A percentile compares a stretch with the other conserved stretches of the same genome.
Evolutionary conservation across 2,113 vertebrate genomes (phyloP).

Genomic region (Phodopus roborovskii): DNA sequence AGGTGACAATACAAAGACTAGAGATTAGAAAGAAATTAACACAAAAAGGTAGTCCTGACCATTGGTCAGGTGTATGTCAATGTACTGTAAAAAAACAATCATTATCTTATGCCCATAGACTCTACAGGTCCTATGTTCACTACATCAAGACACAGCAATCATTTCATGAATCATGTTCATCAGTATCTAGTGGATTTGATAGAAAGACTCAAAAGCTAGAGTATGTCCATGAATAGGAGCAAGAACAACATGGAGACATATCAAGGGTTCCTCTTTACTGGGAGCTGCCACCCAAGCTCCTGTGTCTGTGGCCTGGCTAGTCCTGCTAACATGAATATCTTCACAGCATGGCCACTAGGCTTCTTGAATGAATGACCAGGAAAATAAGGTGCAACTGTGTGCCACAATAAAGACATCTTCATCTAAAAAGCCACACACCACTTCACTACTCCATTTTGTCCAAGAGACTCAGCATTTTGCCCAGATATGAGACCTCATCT

Average conservation of each 20-base stretch:
- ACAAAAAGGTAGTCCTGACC: neutral
- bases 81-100: neutral
- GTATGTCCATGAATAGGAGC: neutral
- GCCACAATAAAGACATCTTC: neutral
- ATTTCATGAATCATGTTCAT: neutral
- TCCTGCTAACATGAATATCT: neutral
- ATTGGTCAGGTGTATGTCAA: neutral
- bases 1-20: neutral
- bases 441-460: neutral
- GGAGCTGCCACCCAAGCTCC: neutral
- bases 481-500: neutral
- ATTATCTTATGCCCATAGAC: neutral
- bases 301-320: neutral
- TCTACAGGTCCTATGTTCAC: neutral
- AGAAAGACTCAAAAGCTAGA: neutral
- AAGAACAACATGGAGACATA: neutral
- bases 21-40: neutral
- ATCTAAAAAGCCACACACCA: neutral
- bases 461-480: neutral
- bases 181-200: neutral
- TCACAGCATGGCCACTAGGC: neutral
- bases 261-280: neutral
- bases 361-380: neutral
- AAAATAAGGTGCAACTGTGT: neutral
- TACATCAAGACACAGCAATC: neutral